Percentiles rank a stretch among this genome's conserved stretches.
Evolutionary conservation across 35 echinoderm and acorn worm species (phyloP).

Genomic region (Holothuria glaberrima): DNA sequence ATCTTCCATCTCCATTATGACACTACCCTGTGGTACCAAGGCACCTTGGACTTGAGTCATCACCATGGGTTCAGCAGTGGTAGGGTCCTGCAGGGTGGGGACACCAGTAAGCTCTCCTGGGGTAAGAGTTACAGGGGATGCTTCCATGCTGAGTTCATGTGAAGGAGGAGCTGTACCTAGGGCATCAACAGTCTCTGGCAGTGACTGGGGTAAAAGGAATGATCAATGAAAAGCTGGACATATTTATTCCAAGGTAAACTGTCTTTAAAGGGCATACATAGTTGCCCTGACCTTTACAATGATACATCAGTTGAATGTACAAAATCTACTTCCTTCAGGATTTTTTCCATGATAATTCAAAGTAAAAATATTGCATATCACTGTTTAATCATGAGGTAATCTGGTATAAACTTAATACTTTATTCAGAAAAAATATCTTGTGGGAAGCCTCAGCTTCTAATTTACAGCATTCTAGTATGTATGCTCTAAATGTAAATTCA

Average conservation of each 20-base stretch:
- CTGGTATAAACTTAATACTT: no score
- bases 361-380: no score
- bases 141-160: not conserved
- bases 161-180: not conserved
- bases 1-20: constrained; percentile 59
- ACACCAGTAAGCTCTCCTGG: not conserved
- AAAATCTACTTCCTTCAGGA: no score
- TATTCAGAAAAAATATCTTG: no score
- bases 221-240: not conserved
- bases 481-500: no score
- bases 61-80: not conserved
- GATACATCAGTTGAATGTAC: no score
- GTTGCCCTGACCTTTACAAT: no score
- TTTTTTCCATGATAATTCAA: no score
- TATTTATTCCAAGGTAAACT: not conserved
- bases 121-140: not conserved
- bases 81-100: constrained; percentile 13
- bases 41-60: constrained; percentile 39
- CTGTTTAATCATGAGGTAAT: no score
- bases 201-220: not conserved
- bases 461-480: no score
- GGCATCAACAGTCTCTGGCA: constrained; percentile 2
- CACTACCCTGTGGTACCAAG: constrained; percentile 42
- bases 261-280: no score
- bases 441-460: no score